Conservation (phyloP, 2,797 vertebrate genomes). For the Poeciliopsis paucimaculata region DNA sequence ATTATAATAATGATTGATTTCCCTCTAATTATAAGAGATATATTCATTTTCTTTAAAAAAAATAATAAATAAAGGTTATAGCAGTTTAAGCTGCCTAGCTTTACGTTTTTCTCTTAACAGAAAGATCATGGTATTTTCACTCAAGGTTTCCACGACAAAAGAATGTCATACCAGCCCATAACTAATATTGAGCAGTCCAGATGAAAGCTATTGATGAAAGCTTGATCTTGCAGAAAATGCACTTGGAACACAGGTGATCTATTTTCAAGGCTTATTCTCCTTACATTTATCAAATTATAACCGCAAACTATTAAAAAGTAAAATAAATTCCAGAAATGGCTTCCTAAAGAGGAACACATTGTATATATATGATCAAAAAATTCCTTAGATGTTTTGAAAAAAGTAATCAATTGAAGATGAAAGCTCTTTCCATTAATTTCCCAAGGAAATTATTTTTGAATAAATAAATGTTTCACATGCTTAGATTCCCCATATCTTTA, state of each 20-base stretch:
- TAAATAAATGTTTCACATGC: not conserved
- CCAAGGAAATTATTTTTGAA: not conserved
- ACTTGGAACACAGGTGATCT: constrained; percentile 11
- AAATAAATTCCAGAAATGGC: not conserved
- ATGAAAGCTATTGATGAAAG: constrained; percentile 38
- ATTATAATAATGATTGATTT: not conserved
- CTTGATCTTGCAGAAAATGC: constrained; percentile 17
- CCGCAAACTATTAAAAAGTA: constrained; percentile 6
- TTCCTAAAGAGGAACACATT: constrained; percentile 1
- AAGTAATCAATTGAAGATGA: not conserved
- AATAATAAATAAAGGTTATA: not conserved
- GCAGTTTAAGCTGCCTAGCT: not conserved
- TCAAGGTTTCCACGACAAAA: not conserved
- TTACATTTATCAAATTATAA: constrained; percentile 12
- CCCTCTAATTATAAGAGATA: not conserved
- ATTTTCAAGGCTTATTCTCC: constrained; percentile 33
- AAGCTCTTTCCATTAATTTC: not conserved
- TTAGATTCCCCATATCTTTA: not conserved
- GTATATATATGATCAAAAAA: constrained; percentile 1
- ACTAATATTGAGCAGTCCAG: constrained; percentile 33
- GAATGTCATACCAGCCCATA: not conserved
- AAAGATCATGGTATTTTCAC: not conserved
- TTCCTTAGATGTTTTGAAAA: constrained; percentile 14
- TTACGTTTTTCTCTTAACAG: not conserved
- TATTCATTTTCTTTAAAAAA: too few relatives aligned